phyloP scores from a whole-genome alignment of 2,888 invertebrate species.

The Idaea biselata region DNA sequence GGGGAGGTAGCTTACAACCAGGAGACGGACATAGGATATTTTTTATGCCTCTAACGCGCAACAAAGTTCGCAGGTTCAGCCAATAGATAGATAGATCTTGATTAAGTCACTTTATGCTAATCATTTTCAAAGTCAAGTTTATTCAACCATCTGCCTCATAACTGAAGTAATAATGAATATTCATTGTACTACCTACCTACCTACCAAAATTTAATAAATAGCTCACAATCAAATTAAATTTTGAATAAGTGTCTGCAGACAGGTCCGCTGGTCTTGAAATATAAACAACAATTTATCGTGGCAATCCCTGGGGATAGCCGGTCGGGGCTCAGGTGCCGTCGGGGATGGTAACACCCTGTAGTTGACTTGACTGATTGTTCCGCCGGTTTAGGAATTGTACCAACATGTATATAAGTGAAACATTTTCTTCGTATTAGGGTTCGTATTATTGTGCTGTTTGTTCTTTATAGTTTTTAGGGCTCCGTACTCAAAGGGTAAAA shows the following conservation, averaged over 20 bases:
- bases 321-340: slow-evolving; percentile 58
- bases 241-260: slow-evolving; percentile 63
- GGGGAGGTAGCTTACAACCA: too few relatives aligned
- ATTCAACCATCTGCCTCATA: background rate
- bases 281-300: slow-evolving; percentile 72
- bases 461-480: too few relatives aligned
- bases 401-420: background rate
- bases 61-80: too few relatives aligned
- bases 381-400: slow-evolving; percentile 42
- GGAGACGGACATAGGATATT: too few relatives aligned
- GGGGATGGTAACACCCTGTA: slow-evolving; percentile 30
- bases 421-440: background rate
- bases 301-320: slow-evolving; percentile 53
- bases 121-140: background rate
- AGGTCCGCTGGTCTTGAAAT: slow-evolving; percentile 54
- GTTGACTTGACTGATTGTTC: slow-evolving; percentile 65
- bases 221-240: slow-evolving; percentile 49
- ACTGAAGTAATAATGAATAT: background rate
- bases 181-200: background rate
- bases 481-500: too few relatives aligned
- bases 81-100: background rate
- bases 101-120: background rate
- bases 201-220: background rate
- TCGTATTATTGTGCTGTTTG: too few relatives aligned
- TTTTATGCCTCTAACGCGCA: too few relatives aligned